Base-by-base conservation (phyloP, 2,888 invertebrate species). In the Ferrisia virgata region DNA sequence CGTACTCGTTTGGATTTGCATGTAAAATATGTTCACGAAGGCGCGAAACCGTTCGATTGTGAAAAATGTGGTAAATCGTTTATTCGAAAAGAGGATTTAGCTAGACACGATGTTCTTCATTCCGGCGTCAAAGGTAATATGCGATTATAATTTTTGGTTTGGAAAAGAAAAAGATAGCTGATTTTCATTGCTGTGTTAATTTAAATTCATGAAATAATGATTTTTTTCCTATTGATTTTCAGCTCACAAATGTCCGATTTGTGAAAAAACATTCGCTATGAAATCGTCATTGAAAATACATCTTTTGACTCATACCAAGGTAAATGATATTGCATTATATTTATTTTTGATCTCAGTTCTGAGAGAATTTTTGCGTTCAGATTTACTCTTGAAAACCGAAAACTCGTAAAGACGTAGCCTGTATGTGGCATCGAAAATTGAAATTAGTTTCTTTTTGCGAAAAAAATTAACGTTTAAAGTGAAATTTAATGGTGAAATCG, bases 211-310 rank as follows among this genome's bases (percentile, higher is more conserved):
- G n/a, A n/a, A n/a, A n/a, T n/a, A n/a, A n/a, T 47, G 4, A 18
- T 4, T 8, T 47, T 47, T 47, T n/a, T 47, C 47, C 3, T n/a
- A n/a, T n/a, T n/a, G 64, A 1, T 28, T 64, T 86, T 79, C 86
- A 87, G 88, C 88, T 47, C 88, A 88, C 85, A 87, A 87, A 82
- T 89, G 89, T 85, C 88, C 88, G 0, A 88, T 89, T 69, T 95
- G 95, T 88, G 88, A 90, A 58, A 94, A 94, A 89, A 87, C 89
- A 69, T 94, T 94, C 89, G 91, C 92, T 47, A 92, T 92, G 84
- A 93, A 93, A 87, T 90, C 92, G 33, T 92, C 93, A 85, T 89
- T 94, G 87, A 93, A 92, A 86, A 92, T 93, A 22, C 94, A 94
- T 89, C 89, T 92, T 88, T 89, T 91, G 86, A 94, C 93, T 84